A percentile compares a stretch with the other conserved stretches of the same genome.
phyloP scores from a whole-genome alignment of 2,888 invertebrate species.

The Euspilapteryx auroguttella region DNA sequence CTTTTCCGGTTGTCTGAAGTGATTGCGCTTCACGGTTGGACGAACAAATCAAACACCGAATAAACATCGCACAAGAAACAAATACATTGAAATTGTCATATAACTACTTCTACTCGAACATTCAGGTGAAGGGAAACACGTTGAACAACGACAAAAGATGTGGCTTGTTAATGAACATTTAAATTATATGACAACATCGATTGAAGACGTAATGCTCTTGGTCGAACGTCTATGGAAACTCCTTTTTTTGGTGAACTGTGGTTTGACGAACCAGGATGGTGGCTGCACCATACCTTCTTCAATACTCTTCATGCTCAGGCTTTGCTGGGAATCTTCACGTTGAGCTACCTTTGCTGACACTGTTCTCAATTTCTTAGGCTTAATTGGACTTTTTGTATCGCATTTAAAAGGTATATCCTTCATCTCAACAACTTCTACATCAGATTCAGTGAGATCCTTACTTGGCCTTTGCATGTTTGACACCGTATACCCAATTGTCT shows the following conservation, averaged over 20 bases:
- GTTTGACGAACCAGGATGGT: constrained; percentile 56
- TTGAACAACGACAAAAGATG: no score
- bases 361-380: constrained; percentile 18
- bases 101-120: no score
- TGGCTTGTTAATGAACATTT: no score
- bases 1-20: no score
- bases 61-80: no score
- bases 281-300: constrained; percentile 35
- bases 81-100: no score
- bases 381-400: constrained; percentile 11
- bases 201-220: constrained; percentile 21
- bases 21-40: no score
- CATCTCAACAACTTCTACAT: constrained; percentile 58
- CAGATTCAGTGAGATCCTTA: constrained; percentile 44
- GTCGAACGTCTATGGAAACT: constrained; percentile 43
- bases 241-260: constrained; percentile 49
- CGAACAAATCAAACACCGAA: no score
- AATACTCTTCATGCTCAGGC: constrained; percentile 36
- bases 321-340: constrained; percentile 26
- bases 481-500: constrained; percentile 26
- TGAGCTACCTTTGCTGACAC: constrained; percentile 30
- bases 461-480: constrained; percentile 30
- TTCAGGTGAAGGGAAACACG: no score
- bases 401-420: constrained; percentile 33
- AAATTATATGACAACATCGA: constrained; percentile 19